phyloP scores from a whole-genome alignment of 2,113 vertebrate genomes.

The Ammospiza caudacuta region DNA sequence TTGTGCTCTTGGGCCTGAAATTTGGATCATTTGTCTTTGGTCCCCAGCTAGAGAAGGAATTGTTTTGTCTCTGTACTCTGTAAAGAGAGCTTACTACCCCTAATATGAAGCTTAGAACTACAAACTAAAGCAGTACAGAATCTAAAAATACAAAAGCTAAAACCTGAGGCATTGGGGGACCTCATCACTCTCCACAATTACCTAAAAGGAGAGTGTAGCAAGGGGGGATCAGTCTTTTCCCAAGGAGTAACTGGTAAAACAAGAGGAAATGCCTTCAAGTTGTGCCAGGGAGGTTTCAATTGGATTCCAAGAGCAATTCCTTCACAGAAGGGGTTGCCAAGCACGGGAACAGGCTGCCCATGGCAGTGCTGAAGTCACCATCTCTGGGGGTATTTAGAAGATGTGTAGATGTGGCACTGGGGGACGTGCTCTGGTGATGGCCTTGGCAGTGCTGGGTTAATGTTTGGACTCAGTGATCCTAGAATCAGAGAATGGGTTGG shows the following conservation, averaged over 20 bases:
- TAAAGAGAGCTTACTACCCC: background rate
- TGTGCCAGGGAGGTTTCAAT: background rate
- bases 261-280: background rate
- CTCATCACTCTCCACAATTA: background rate
- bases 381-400: background rate
- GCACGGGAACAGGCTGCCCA: background rate
- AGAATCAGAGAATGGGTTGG: background rate
- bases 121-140: background rate
- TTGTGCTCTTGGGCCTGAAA: background rate
- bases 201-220: fast-evolving
- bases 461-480: no score
- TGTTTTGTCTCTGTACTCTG: background rate
- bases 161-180: background rate
- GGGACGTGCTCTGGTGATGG: fast-evolving
- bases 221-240: background rate
- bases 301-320: background rate
- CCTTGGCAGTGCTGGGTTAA: background rate
- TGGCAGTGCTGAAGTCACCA: background rate
- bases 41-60: background rate
- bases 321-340: background rate
- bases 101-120: background rate
- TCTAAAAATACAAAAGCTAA: background rate
- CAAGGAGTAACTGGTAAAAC: fast-evolving
- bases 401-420: background rate
- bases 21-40: background rate